A percentile compares a stretch with the other conserved stretches of the same genome.
These are phyloP conservation scores for Leptobrachium ailaonicum DNA, from an alignment of 2,113 vertebrate species.

Conservation along the genomic window DNA sequence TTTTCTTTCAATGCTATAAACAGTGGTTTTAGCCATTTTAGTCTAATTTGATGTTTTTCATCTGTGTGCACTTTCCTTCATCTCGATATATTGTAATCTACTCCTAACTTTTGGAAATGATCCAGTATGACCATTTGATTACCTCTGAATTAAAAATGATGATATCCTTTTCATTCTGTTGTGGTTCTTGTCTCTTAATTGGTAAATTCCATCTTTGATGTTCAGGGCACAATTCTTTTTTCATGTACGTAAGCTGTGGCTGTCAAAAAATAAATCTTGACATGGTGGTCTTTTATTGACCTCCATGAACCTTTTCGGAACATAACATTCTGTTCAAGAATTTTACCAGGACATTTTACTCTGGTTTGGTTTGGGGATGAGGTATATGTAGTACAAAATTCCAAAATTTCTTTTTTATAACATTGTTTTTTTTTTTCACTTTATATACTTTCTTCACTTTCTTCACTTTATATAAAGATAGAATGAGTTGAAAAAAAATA, in stretches of 20 bases:
- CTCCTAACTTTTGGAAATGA: neutral
- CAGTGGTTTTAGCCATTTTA: too few species aligned
- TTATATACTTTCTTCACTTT: slow-evolving; percentile 7
- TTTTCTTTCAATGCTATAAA: too few species aligned
- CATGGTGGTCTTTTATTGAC: slow-evolving; percentile 38
- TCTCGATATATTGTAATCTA: neutral
- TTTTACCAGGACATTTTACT: neutral
- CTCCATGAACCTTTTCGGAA: neutral
- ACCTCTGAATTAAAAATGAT: neutral
- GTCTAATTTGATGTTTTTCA: too few species aligned
- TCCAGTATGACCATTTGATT: neutral
- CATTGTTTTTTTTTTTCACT: neutral
- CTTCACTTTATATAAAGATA: neutral
- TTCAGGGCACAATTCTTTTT: slow-evolving; percentile 18
- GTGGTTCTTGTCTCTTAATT: neutral
- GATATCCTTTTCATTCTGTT: neutral
- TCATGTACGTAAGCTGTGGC: neutral
- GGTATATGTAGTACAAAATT: neutral
- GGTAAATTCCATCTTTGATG: slow-evolving; percentile 16
- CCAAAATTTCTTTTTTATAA: too few species aligned
- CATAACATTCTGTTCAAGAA: slow-evolving; percentile 7
- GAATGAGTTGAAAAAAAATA: slow-evolving; percentile 21
- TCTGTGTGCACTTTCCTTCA: neutral
- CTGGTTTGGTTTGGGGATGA: neutral
- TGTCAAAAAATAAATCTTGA: slow-evolving; percentile 38